phyloP scores from a whole-genome alignment of 2,797 vertebrate genomes.

The Argya squamiceps region DNA sequence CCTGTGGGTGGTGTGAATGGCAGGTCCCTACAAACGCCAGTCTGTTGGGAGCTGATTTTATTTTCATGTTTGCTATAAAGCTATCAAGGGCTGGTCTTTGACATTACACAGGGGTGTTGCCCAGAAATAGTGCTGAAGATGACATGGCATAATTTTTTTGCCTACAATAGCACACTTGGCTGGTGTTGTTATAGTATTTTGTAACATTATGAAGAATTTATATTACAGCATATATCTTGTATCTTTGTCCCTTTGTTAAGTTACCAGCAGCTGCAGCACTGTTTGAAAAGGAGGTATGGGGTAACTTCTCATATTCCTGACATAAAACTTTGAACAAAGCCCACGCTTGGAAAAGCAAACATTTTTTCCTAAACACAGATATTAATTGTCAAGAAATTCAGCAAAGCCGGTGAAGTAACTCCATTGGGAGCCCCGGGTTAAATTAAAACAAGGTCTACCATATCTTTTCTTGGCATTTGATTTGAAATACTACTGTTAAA shows the following conservation, averaged over 20 bases:
- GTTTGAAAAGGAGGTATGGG: background rate
- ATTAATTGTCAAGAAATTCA: background rate
- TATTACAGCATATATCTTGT: background rate
- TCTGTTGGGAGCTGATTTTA: background rate
- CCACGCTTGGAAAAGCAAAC: background rate
- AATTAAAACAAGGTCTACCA: background rate
- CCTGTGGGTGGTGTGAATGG: background rate
- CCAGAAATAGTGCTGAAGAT: background rate
- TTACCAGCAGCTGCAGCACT: background rate
- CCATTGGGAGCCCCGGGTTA: background rate
- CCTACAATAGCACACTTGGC: background rate
- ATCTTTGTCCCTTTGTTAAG: background rate
- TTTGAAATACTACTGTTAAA: background rate
- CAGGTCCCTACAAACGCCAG: background rate
- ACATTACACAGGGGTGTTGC: accelerated
- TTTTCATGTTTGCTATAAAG: background rate
- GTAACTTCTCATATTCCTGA: background rate
- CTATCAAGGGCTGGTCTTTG: background rate
- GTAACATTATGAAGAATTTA: background rate
- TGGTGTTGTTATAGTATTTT: background rate
- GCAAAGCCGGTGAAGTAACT: background rate
- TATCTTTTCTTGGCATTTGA: background rate
- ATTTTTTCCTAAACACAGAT: background rate
- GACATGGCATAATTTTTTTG: background rate
- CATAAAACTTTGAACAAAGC: background rate